Base-by-base conservation (phyloP, 2,888 invertebrate species). In the Boloria euphrosyne region DNA sequence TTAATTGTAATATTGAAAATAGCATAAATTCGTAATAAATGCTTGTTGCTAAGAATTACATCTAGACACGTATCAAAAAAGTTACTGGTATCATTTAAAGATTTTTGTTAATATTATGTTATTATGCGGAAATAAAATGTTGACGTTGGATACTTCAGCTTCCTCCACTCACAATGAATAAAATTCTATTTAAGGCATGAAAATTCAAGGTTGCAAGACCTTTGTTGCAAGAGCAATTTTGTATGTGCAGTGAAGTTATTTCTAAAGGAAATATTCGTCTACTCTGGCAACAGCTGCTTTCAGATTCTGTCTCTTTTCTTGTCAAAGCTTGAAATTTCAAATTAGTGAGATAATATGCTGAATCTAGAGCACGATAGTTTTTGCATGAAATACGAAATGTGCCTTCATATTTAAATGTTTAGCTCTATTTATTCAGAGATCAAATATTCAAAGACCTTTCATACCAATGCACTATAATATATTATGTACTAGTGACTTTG, bases 231-330 rank as follows among this genome's bases (percentile, higher is more conserved):
- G 38, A 31, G 14, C 49, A 59, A 59, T 59, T 59, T 18, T 59
- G 59, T 59, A 50, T 50, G 38, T 59, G 27, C 18, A 59, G 38
- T 38, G 59, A 38, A 38, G 13, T 47, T 38, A 49, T 50, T 59
- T 49, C 31, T 49, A 59, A 59, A 59, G 49, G 59, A 59, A 59
- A 14, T 50, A 59, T 59, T 59, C 59, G 31, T 31, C 27, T 59
- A 50, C 38, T 14, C 14, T 38, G 17, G 47, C 59, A 57, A n/a
- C 46, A 57, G 46, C 46, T 57, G 59, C 38, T 59, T 59, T 59
- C 31, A 59, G 49, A 59, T 49, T 59, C 49, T 38, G 38, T n/a
- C 44, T 57, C 57, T 46, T 46, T 46, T 57, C 22, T 46, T 16
- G 50, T 59, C 59, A 59, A 59, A 59, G 49, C 59, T 59, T 17